Conservation (phyloP, 2,113 vertebrate genomes). For the Salvelinus namaycush region DNA sequence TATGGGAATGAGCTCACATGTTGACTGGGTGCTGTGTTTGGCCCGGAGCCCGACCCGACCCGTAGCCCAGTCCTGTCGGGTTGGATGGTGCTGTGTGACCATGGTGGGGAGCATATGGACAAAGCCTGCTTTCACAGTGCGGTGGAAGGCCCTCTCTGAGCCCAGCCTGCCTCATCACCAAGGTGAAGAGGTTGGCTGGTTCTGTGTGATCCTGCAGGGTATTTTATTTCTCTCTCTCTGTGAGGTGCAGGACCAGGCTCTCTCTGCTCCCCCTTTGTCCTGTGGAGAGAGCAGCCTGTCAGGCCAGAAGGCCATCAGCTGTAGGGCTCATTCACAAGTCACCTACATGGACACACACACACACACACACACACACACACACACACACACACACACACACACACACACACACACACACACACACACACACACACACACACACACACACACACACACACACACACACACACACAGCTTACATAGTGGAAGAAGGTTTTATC, state of each 20-base stretch:
- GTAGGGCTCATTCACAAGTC: constrained; percentile 59
- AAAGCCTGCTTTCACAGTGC: constrained; percentile 28
- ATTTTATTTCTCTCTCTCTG: background rate
- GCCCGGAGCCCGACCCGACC: constrained; percentile 29
- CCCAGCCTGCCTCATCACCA: background rate
- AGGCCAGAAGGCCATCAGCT: constrained; percentile 61
- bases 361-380: background rate
- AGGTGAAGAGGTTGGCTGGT: background rate
- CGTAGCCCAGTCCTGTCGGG: constrained; percentile 35
- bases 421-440: background rate
- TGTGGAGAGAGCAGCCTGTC: constrained; percentile 59
- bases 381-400: background rate
- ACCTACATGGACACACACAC: constrained; percentile 19
- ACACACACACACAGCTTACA: background rate
- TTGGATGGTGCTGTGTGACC: constrained; percentile 56
- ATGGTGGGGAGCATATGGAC: constrained; percentile 55
- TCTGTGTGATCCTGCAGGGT: background rate
- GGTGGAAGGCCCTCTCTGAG: no score
- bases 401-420: background rate
- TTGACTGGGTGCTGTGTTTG: constrained; percentile 26
- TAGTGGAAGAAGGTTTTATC: constrained; percentile 20
- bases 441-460: background rate
- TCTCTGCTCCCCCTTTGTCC: constrained; percentile 33
- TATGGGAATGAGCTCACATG: constrained; percentile 44
- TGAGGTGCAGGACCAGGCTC: constrained; percentile 53